phyloP scores from a whole-genome alignment of 2,797 vertebrate species.

The Catharus ustulatus region DNA sequence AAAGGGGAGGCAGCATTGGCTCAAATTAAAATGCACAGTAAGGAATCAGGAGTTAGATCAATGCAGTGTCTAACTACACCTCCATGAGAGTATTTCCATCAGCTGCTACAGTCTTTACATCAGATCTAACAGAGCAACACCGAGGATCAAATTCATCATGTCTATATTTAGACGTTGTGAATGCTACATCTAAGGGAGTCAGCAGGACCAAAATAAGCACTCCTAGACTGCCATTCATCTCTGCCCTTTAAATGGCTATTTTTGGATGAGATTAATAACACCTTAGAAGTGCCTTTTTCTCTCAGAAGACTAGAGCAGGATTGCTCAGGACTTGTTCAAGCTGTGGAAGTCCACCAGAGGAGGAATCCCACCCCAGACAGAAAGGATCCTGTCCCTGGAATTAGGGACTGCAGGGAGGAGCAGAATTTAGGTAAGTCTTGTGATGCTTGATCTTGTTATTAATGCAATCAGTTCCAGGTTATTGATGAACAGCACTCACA shows the following conservation, averaged over 20 bases:
- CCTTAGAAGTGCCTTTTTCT: constrained; percentile 1
- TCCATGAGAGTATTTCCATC: constrained; percentile 17
- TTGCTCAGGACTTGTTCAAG: not conserved
- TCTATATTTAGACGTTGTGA: not conserved
- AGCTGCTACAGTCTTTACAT: constrained; percentile 15
- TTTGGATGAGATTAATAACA: constrained; percentile 7
- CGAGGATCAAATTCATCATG: constrained; percentile 41
- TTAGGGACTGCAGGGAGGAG: not conserved
- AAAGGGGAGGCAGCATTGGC: constrained; percentile 26
- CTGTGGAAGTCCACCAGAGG: not conserved
- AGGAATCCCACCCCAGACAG: not conserved
- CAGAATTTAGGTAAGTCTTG: not conserved
- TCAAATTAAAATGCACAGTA: constrained; percentile 35
- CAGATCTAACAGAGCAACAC: constrained; percentile 29
- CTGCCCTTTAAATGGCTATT: not conserved
- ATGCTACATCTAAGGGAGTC: constrained; percentile 13
- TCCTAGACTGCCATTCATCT: constrained; percentile 15
- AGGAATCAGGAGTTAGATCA: constrained; percentile 13
- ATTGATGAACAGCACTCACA: not conserved
- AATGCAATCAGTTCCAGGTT: not conserved
- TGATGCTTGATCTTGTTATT: not conserved
- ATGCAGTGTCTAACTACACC: constrained; percentile 22
- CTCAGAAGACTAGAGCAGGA: not conserved
- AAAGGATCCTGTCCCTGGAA: not conserved
- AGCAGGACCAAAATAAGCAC: not conserved